Base-by-base conservation (phyloP, 1,140 invertebrate species). In the Rhagoletis zephyria region DNA sequence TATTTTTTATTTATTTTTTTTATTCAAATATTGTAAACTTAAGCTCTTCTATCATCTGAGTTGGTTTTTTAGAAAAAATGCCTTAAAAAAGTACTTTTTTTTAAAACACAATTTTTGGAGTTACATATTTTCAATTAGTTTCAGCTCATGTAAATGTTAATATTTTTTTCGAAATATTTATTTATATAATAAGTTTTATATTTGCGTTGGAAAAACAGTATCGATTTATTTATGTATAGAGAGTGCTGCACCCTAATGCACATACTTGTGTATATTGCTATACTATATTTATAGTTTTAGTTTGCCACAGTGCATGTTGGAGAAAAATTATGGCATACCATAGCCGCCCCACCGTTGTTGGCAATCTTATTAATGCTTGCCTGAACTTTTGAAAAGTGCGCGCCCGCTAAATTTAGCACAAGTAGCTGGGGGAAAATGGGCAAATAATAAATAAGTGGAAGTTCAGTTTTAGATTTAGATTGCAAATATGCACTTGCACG, bases 351-450 rank as follows among this genome's bases (percentile, higher is more conserved):
- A 16, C 0, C 42, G 1, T 56, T n/a, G 6, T 14, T 81, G 9
- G 48, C n/a, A 16, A 42, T 12, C 51, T 81, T 56, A n/a, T 51
- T 51, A 81, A 56, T 30, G 74, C 48, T 51, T n/a, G 74, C 4
- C 48, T 81, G 74, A 81, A 81, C 48, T 81, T 56, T 51, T 81
- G 30, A 30, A 81, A 81, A 59, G 45, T 81, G 74, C 74, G 48
- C 74, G 45, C 56, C 48, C 74, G 48, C 74, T 81, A 81, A 81
- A 81, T 81, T 81, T 81, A 81, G 74, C 74, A 81, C 70, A 30
- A 30, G 30, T 77, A 56, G 48, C 16, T 81, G 74, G 48, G 74
- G 74, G n/a, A n/a, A 81, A 51, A 56, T n/a, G 7, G 16, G 3
- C 51, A 56, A 81, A 81, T 81, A 51, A 56, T 81, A 56, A 81